Conservation (phyloP, 2,888 invertebrate species). For the Ochropleura leucogaster region DNA sequence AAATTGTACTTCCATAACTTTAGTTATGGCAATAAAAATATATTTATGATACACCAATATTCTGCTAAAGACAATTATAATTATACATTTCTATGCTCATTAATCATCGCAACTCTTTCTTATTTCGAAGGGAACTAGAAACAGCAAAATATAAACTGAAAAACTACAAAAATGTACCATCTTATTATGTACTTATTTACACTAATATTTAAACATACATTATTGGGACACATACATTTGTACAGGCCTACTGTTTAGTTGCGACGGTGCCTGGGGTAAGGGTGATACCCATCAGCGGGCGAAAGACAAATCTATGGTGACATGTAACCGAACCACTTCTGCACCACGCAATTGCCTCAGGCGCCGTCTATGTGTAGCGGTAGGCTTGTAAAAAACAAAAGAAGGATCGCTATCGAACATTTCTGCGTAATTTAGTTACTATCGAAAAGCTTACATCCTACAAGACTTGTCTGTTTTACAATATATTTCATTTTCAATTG, state of each 20-base stretch:
- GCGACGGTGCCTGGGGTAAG: neutral
- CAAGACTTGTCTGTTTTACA: slow-evolving; percentile 51
- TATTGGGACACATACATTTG: slow-evolving; percentile 43
- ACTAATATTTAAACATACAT: slow-evolving; percentile 42
- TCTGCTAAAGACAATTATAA: slow-evolving; percentile 32
- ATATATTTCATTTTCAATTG: slow-evolving; percentile 54
- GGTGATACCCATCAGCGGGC: no score
- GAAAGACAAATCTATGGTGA: neutral
- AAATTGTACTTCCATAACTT: slow-evolving; percentile 70
- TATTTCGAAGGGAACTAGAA: slow-evolving; percentile 36
- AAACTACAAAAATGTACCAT: slow-evolving; percentile 28
- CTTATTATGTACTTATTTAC: slow-evolving; percentile 53
- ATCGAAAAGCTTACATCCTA: slow-evolving; percentile 48
- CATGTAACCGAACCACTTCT: neutral
- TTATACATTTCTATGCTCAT: slow-evolving; percentile 31
- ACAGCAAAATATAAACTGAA: slow-evolving; percentile 37
- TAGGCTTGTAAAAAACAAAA: slow-evolving; percentile 36
- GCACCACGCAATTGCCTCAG: neutral
- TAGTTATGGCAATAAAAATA: slow-evolving; percentile 55
- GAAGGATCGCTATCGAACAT: slow-evolving; percentile 30
- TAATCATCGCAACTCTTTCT: slow-evolving; percentile 25
- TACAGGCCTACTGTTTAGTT: slow-evolving; percentile 7
- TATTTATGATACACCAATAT: slow-evolving; percentile 51
- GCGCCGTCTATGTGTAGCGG: neutral
- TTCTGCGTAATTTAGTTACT: slow-evolving; percentile 42